Evolutionary conservation across 2,113 vertebrate genomes (phyloP), one percentile per base, ranked within the genome.

Genomic region (Xyliphius kryptos): DNA sequence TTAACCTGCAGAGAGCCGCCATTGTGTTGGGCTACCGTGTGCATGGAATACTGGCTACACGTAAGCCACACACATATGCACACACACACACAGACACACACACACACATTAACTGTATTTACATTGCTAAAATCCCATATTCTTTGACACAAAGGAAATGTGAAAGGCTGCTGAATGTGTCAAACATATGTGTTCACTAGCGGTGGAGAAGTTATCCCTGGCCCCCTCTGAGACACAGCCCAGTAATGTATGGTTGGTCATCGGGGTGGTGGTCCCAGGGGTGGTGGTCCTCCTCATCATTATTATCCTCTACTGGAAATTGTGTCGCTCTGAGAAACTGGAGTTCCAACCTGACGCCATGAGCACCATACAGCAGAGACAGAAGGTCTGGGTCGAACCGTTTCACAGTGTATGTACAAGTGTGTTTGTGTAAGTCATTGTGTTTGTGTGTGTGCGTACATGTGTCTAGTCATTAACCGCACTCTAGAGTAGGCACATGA

Each of bases 291-390:
- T 90, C 16, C 86, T 94, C 75, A 95, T 99, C 3, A 86, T 98
- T 15, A 70, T 90, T 78, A 93, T 99, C 78, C 91, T 99, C 47
- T 99, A 98, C 82, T 97, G 94, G 94, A 99, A 99, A 36, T 86
- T 99, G 51, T 99, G 96, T 38, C 89, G 93, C 72, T 95, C 94
- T 0, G 95, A 98, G 82, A 97, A 97, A 72, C 81, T 98, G 32
- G 96, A 99, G 82, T 99, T 99, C 61, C 95, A 99, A 73, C 93
- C 96, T 0, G 96, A 99, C 15, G 87, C 92, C 0, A 88, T 98
- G 74, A 95, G 89, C 88, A 94, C 88, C 79, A 86, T 98, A 72
- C 95, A 98, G 79, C 94, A 97, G 79, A 84, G 95, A 53, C 95
- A 97, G 80, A 98, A 98, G 92, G 94, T 97, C 76, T 84, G 78